Evolutionary conservation across 2,113 vertebrate species (phyloP), one percentile per base, ranked within the genome.

Genomic region (Sitta europaea): DNA sequence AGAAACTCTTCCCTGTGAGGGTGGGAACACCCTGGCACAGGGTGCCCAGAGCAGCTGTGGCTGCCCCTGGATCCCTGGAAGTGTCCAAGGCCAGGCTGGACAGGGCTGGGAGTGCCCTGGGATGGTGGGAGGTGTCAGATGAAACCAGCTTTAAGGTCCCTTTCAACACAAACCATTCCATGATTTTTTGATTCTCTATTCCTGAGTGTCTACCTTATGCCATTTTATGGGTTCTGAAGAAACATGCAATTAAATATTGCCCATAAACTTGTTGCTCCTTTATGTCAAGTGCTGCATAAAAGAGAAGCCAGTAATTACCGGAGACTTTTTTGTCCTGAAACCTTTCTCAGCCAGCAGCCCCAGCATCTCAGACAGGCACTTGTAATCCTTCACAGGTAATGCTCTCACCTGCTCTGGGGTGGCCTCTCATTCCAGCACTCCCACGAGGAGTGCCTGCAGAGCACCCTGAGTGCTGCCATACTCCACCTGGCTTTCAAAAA

Each of bases 1-100:
- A 61, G 14, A 14, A 47, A n/a, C 54, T 68, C 0, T 22, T 40
- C 2, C 0, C 3, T 40, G 3, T 1, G n/a, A 25, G 14, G 13
- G 9, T 40, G 11, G 3, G 0, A 0, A 61, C 6, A 6, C 7
- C 12, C 29, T 67, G 61, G 38, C 61, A 14, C 11, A 59, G 38
- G 4, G 0, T 67, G 2, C 17, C 19, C 38, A 47, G 53, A 67
- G n/a, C 0, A 40, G 7, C 13, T 59, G 53, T 22, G 53, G 13
- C 38, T 82, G n/a, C 0, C 38, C 5, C 20, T 62, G 47, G 14
- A 53, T 47, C 29, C 47, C 20, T 74, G 29, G 20, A 0, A 89
- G 14, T 47, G 29, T 12, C 17, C 54, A 31, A 2, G 17, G 17
- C 21, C 20, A 54, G n/a, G 8, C 0, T 47, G 54, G n/a, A 47